Conservation (phyloP, 2,888 invertebrate species). For the Dynastes tityus region DNA sequence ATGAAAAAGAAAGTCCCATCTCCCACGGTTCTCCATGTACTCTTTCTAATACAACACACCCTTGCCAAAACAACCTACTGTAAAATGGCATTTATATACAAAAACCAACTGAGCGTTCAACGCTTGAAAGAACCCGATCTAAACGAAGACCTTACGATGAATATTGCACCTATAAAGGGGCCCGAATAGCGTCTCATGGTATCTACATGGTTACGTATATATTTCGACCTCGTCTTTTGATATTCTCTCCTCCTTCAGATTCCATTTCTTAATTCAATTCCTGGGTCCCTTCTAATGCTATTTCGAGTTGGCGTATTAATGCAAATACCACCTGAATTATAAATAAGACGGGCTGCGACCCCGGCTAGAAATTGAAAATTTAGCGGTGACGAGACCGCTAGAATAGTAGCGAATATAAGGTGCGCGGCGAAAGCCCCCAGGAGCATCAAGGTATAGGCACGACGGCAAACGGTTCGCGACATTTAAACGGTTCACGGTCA, state of each 20-base stretch:
- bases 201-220: conserved; percentile 4
- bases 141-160: background rate
- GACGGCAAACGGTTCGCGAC: background rate
- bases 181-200: background rate
- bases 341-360: conserved; percentile 50
- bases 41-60: background rate
- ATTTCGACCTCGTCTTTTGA: conserved; percentile 16
- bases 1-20: no score
- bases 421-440: background rate
- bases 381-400: conserved; percentile 10
- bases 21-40: background rate
- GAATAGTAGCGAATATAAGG: background rate
- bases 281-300: conserved; percentile 28
- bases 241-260: conserved; percentile 7
- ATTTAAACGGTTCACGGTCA: background rate
- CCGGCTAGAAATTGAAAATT: conserved; percentile 55
- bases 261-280: conserved; percentile 38
- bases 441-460: no score
- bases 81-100: conserved; percentile 5
- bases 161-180: conserved; percentile 24
- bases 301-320: conserved; percentile 56
- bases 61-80: conserved; percentile 1
- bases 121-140: background rate
- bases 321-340: conserved; percentile 55
- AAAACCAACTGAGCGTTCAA: conserved; percentile 1